phyloP scores from a whole-genome alignment of 2,113 vertebrate genomes.

The Sula dactylatra region DNA sequence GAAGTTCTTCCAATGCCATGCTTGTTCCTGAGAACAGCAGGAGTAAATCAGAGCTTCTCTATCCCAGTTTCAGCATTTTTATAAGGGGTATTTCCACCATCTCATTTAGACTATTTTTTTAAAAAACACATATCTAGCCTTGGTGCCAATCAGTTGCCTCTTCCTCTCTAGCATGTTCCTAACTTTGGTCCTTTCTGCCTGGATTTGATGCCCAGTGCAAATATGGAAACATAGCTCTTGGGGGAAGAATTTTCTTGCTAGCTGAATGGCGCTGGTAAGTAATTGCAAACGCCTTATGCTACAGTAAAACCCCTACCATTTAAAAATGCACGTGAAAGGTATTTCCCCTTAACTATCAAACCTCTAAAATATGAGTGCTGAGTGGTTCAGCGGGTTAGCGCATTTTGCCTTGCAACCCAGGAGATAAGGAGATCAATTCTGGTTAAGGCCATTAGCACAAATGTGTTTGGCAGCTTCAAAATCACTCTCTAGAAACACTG shows the following conservation, averaged over 20 bases:
- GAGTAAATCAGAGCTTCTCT: not conserved
- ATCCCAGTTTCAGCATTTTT: not conserved
- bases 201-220: not conserved
- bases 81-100: not conserved
- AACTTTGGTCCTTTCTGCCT: not conserved
- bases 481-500: not conserved
- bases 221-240: not conserved
- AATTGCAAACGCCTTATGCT: slow-evolving; percentile 8
- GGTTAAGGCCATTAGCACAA: slow-evolving; percentile 36
- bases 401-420: not conserved
- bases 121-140: not conserved
- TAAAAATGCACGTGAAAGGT: not conserved
- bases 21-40: not conserved
- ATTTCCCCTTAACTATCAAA: slow-evolving; percentile 1
- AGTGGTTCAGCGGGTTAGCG: not conserved
- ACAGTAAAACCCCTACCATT: not conserved
- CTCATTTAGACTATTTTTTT: not conserved
- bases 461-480: slow-evolving; percentile 33
- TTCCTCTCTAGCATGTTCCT: not conserved
- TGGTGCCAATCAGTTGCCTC: not conserved
- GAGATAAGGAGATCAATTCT: slow-evolving; percentile 45
- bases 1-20: not conserved
- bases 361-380: not conserved
- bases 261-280: not conserved
- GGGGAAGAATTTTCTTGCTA: not conserved